Evolutionary conservation across 2,888 invertebrate species (phyloP).

Genomic region (Fragum sueziense): DNA sequence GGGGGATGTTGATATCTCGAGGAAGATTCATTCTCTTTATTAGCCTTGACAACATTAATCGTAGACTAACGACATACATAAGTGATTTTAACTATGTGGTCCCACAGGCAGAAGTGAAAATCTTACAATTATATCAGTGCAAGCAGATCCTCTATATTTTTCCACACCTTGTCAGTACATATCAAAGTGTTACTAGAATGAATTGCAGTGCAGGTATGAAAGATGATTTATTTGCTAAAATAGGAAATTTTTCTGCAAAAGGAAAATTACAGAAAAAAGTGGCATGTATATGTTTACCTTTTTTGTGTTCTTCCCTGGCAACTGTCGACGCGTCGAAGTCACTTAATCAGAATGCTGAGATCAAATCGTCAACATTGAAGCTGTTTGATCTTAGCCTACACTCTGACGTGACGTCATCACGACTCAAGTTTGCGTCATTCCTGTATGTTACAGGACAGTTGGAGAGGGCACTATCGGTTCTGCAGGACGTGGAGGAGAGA

Average conservation of each 20-base stretch:
- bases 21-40: background rate
- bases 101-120: background rate
- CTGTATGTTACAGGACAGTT: constrained; percentile 2
- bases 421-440: background rate
- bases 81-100: background rate
- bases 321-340: background rate
- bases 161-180: background rate
- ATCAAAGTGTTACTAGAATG: background rate
- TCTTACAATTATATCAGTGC: background rate
- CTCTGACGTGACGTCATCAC: background rate
- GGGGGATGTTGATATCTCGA: background rate
- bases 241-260: background rate
- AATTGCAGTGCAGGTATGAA: background rate
- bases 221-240: background rate
- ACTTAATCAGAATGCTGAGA: background rate
- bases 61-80: background rate
- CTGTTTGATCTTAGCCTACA: background rate
- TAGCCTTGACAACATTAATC: background rate
- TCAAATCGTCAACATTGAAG: background rate
- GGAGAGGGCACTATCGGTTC: background rate
- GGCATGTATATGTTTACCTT: background rate
- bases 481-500: background rate
- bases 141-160: background rate
- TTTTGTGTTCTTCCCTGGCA: background rate
- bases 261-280: background rate